These are phyloP conservation scores for Epicauta chinensis DNA, from an alignment of 1,140 invertebrate genomes.

Conservation along the genomic window DNA sequence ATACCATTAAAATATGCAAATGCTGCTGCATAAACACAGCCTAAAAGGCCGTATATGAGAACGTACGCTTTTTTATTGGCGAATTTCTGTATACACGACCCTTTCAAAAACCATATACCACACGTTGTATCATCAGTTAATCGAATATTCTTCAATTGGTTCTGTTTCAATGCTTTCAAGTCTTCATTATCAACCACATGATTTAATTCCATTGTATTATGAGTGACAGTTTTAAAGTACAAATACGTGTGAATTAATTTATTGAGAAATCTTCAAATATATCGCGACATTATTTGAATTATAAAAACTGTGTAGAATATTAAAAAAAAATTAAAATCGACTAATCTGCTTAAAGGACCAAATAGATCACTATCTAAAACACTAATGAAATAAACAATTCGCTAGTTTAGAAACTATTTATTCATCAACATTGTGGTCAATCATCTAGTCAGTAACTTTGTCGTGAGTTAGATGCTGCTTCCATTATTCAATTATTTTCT, in stretches of 20 bases:
- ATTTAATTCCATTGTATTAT: too few species aligned
- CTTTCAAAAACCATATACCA: slow-evolving; percentile 55
- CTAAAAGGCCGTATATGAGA: slow-evolving; percentile 64
- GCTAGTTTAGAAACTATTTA: slow-evolving; percentile 17
- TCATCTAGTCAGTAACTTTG: slow-evolving; percentile 9
- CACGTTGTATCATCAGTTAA: slow-evolving; percentile 53
- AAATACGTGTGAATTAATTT: too few species aligned
- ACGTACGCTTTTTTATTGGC: slow-evolving; percentile 73
- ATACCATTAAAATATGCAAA: slow-evolving; percentile 73
- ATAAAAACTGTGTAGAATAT: too few species aligned
- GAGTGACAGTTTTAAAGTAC: too few species aligned
- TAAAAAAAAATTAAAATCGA: too few species aligned
- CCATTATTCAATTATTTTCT: slow-evolving; percentile 16
- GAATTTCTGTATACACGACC: slow-evolving; percentile 54
- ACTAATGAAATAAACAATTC: slow-evolving; percentile 15
- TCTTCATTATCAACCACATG: too few species aligned
- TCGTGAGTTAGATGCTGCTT: slow-evolving; percentile 2
- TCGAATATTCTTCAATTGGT: neutral
- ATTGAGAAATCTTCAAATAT: too few species aligned
- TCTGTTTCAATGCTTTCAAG: neutral
- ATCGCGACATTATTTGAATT: too few species aligned
- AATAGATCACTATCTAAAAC: slow-evolving; percentile 33
- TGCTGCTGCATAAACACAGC: slow-evolving; percentile 66
- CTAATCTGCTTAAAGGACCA: too few species aligned
- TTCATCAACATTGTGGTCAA: slow-evolving; percentile 18